Evolutionary conservation across 2,888 invertebrate genomes (phyloP), one percentile per base, ranked within the genome.

Genomic region (Chaitophorus viminalis): DNA sequence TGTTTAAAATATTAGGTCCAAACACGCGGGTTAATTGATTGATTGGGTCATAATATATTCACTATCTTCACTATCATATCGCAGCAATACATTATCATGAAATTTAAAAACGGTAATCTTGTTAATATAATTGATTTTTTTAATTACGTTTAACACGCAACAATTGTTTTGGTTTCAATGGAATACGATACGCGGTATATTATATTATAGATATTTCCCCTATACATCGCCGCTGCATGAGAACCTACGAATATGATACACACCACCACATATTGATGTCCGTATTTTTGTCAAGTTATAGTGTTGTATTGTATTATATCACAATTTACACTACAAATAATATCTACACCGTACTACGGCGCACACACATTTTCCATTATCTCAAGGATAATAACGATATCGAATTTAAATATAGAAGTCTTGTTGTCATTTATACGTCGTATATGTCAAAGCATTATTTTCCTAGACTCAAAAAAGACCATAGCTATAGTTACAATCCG

Each of bases 351-450:
- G n/a, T n/a, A n/a, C 46, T 17, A 52, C 76, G 14, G 1, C 17
- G 17, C 46, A 76, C 29, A 29, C 39, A 46, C 29, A 46, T 46
- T 25, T 46, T 76, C 46, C 29, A 46, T 76, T 76, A 46, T n/a
- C 25, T 46, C 76, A 76, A 76, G 76, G 76, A 76, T 46, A 52
- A 76, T 76, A n/a, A n/a, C n/a, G 76, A n/a, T 76, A 46, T 76
- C 29, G 29, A 76, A 46, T 46, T 52, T 9, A 46, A 76, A 46
- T 46, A 25, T 25, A 29, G 46, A 52, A 46, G 76, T 76, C 39
- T 46, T 3, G 39, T 25, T 39, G 25, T 70, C 46, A n/a, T n/a
- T n/a, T n/a, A n/a, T n/a, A n/a, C n/a, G n/a, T n/a, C n/a, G n/a
- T n/a, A n/a, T n/a, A n/a, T n/a, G n/a, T n/a, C n/a, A n/a, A n/a